Percentiles rank a stretch among this genome's conserved stretches.
phyloP scores from a whole-genome alignment of 2,888 invertebrate species.

The Acrobasis suavella region DNA sequence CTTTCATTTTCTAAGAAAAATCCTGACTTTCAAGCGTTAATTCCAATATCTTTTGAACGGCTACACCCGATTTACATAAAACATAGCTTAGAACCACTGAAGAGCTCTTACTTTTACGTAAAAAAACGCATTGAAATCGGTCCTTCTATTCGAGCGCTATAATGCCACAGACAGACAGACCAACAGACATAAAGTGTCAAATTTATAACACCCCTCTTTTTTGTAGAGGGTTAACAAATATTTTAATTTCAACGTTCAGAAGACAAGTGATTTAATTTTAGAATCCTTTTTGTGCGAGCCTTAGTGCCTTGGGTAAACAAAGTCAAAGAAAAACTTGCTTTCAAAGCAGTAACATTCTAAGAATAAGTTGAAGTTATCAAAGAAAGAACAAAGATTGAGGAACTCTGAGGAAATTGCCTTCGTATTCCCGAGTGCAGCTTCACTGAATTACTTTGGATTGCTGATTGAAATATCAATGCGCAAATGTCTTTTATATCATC shows the following conservation, averaged over 20 bases:
- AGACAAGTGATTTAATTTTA: not conserved
- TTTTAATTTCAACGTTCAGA: not conserved
- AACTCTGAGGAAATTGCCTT: not conserved
- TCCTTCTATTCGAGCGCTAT: too few species aligned
- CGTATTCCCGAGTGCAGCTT: not conserved
- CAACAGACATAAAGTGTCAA: too few species aligned
- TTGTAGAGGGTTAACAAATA: too few species aligned
- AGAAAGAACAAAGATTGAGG: conserved; percentile 14
- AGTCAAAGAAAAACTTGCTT: conserved; percentile 15
- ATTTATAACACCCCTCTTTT: too few species aligned
- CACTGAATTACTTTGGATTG: not conserved
- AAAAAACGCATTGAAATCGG: too few species aligned
- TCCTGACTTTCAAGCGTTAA: too few species aligned
- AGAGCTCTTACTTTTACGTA: too few species aligned
- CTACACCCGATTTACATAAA: too few species aligned
- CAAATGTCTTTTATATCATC: not conserved
- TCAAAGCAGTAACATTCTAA: conserved; percentile 14
- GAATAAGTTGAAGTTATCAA: conserved; percentile 19
- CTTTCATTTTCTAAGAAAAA: too few species aligned
- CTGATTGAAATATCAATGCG: not conserved
- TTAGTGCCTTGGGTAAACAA: not conserved
- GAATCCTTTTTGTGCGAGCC: not conserved
- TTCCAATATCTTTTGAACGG: too few species aligned
- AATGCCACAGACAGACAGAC: too few species aligned
- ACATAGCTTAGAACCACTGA: too few species aligned